These are phyloP conservation scores for Pristionchus japonicus DNA, from an alignment of 2,888 invertebrate species.

Conservation along the genomic window DNA sequence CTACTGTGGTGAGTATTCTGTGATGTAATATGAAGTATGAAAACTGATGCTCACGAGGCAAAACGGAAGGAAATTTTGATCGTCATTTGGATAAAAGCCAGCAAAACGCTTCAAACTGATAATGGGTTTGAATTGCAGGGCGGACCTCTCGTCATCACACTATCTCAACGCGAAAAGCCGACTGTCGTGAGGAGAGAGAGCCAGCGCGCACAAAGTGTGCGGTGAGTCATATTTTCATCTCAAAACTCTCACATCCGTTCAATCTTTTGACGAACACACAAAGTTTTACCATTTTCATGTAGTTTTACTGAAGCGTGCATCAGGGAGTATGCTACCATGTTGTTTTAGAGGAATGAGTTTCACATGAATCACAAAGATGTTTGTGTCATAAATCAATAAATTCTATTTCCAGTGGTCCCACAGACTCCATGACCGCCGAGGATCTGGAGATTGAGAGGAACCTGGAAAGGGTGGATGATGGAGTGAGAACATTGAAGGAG, in stretches of 20 bases:
- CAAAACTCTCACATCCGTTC: too few relatives aligned
- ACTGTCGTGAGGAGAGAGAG: not conserved
- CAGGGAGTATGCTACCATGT: too few relatives aligned
- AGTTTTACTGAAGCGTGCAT: too few relatives aligned
- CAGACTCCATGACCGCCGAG: not conserved
- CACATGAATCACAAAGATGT: not conserved
- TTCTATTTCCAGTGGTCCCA: not conserved
- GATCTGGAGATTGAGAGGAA: slow-evolving; percentile 40
- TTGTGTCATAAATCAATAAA: not conserved
- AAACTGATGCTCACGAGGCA: not conserved
- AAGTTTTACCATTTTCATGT: too few relatives aligned
- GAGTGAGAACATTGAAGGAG: slow-evolving; percentile 43
- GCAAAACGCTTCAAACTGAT: too few relatives aligned
- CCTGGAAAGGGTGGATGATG: slow-evolving; percentile 30
- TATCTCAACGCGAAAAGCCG: not conserved
- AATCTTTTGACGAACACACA: too few relatives aligned
- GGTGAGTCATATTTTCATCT: slow-evolving; percentile 7
- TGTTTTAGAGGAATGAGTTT: not conserved
- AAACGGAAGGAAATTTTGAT: not conserved
- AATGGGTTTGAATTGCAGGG: not conserved
- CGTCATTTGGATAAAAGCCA: not conserved
- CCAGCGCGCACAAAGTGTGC: not conserved
- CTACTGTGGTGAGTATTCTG: not conserved
- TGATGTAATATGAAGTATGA: too few relatives aligned
- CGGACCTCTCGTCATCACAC: slow-evolving; percentile 18